phyloP scores from a whole-genome alignment of 2,113 vertebrate genomes.

The Canis aureus region DNA sequence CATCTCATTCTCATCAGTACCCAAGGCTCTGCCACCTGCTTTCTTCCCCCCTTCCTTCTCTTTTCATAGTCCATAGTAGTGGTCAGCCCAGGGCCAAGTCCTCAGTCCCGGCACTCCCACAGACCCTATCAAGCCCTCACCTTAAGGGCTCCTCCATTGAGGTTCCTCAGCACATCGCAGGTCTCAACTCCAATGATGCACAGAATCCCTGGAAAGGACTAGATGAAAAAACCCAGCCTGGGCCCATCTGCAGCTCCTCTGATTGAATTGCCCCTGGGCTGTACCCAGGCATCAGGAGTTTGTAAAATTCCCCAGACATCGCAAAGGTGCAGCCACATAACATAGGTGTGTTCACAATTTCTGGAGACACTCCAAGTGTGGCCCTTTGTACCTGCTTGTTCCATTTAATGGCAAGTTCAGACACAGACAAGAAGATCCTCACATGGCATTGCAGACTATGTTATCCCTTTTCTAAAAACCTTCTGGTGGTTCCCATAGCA shows the following conservation, averaged over 20 bases:
- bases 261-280: background rate
- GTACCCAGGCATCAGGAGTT: background rate
- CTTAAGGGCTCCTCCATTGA: background rate
- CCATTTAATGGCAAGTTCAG: background rate
- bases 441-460: background rate
- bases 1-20: background rate
- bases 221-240: background rate
- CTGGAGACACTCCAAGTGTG: no score
- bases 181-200: background rate
- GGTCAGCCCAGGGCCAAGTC: background rate
- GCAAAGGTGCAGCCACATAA: background rate
- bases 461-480: background rate
- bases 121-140: background rate
- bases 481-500: background rate
- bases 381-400: background rate
- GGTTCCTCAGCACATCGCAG: accelerated
- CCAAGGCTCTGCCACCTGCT: background rate
- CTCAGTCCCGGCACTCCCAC: background rate
- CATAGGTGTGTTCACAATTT: background rate
- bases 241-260: background rate
- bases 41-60: background rate
- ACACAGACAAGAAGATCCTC: background rate
- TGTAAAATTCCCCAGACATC: background rate
- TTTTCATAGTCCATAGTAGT: background rate
- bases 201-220: background rate